Conservation (phyloP, 2,797 vertebrate genomes). For the Urophycis tenuis region DNA sequence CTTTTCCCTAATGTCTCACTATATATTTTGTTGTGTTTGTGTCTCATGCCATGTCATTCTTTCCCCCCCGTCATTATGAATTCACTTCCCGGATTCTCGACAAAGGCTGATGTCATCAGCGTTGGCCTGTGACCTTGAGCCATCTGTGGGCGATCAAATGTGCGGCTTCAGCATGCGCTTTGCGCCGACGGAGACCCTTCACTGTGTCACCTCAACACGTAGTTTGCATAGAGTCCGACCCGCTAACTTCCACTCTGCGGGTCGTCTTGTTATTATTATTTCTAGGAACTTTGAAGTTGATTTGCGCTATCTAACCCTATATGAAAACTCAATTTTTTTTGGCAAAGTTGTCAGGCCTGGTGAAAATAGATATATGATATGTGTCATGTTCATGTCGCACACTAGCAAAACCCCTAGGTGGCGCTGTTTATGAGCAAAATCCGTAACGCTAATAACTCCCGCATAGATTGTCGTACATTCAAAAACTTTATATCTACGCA, state of each 20-base stretch:
- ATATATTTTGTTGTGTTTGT: constrained; percentile 20
- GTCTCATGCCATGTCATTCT: constrained; percentile 6
- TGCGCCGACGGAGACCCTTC: neutral
- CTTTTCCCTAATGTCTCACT: neutral
- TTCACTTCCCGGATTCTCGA: constrained; percentile 44
- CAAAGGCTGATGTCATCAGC: constrained; percentile 39
- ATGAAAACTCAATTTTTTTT: no score
- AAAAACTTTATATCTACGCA: no score
- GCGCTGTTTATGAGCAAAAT: no score
- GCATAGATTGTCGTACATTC: no score
- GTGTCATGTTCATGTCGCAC: no score
- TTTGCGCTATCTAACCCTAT: no score
- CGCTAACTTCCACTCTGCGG: constrained; percentile 15
- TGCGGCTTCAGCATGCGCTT: constrained; percentile 6
- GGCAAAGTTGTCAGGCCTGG: no score
- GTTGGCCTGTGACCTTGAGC: constrained; percentile 33
- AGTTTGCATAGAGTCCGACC: neutral
- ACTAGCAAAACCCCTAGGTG: no score
- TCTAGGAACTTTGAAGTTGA: no score
- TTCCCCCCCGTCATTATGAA: constrained; percentile 44
- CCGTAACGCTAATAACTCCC: no score
- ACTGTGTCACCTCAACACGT: neutral
- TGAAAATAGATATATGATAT: no score
- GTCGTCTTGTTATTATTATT: constrained; percentile 32
- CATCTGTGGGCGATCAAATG: constrained; percentile 28